Percentiles rank a stretch among this genome's conserved stretches.
These are phyloP conservation scores for Gallinago paraguaiae DNA, from an alignment of 2,113 vertebrate genomes.

Conservation along the genomic window DNA sequence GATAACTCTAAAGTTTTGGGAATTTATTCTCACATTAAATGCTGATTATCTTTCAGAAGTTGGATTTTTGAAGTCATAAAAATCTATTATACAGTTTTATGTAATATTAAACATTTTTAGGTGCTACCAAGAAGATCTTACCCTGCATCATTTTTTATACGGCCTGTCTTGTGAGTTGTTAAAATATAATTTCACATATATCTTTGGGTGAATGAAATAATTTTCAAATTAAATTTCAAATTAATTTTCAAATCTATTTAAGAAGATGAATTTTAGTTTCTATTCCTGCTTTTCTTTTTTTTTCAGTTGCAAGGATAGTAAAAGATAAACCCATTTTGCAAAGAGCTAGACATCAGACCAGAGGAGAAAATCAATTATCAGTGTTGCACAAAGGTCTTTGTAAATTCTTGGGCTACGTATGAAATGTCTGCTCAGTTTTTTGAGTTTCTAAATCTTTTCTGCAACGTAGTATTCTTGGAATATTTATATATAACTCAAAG, in stretches of 20 bases:
- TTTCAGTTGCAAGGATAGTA: not conserved
- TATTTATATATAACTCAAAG: not conserved
- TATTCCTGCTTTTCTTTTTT: not conserved
- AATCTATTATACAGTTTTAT: not conserved
- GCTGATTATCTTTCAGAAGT: not conserved
- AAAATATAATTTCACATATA: not conserved
- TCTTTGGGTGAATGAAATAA: not conserved
- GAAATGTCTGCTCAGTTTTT: not conserved
- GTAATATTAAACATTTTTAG: not conserved
- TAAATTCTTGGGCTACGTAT: not conserved
- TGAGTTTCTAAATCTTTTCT: not conserved
- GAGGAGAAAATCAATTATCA: not conserved
- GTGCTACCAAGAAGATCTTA: not conserved
- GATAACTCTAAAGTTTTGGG: not conserved
- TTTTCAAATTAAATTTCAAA: not conserved
- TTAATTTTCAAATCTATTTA: not conserved
- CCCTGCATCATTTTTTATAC: not conserved
- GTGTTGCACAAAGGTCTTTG: not conserved
- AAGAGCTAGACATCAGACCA: fast-evolving
- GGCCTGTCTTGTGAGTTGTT: not conserved
- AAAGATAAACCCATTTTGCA: not conserved
- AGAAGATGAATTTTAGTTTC: not conserved
- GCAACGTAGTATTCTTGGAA: not conserved
- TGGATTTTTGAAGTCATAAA: not conserved
- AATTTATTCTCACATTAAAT: not conserved